Percentiles rank a stretch among this genome's conserved stretches.
phyloP scores from a whole-genome alignment of 2,797 vertebrate species.

The Typhlichthys subterraneus region DNA sequence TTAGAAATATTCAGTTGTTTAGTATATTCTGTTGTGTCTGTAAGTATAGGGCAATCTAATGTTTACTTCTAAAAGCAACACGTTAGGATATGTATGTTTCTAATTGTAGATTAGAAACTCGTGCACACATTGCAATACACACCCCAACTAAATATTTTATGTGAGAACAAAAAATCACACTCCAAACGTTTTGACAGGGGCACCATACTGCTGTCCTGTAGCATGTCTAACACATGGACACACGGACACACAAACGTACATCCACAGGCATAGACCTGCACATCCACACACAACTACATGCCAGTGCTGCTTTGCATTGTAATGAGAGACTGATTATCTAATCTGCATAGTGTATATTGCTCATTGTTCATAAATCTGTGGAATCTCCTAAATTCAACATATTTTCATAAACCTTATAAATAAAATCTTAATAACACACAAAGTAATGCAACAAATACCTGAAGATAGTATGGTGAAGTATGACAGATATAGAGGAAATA shows the following conservation, averaged over 20 bases:
- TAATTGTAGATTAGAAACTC: conserved; percentile 36
- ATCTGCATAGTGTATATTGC: conserved; percentile 23
- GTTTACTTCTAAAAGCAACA: not conserved
- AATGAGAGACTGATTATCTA: conserved; percentile 34
- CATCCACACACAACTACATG: conserved; percentile 32
- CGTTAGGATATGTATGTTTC: conserved; percentile 12
- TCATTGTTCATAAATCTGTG: conserved; percentile 34
- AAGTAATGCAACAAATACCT: conserved; percentile 76
- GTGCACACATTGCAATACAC: conserved; percentile 31
- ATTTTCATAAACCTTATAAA: conserved; percentile 78
- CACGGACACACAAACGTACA: not conserved
- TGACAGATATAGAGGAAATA: conserved; percentile 62
- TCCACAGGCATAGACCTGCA: conserved; percentile 5
- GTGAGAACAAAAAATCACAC: too few relatives aligned
- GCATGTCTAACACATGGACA: not conserved
- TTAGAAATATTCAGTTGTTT: conserved; percentile 39
- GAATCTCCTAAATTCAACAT: conserved; percentile 65
- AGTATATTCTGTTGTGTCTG: not conserved
- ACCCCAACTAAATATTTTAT: conserved; percentile 5
- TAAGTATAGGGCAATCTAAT: not conserved
- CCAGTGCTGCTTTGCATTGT: conserved; percentile 64
- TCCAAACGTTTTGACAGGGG: too few relatives aligned
- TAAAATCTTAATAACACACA: conserved; percentile 69
- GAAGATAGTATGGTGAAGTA: conserved; percentile 74
- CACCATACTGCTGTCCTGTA: too few relatives aligned